Evolutionary conservation across 2,113 vertebrate genomes (phyloP), one percentile per base, ranked within the genome.

Genomic region (Myotis yumanensis): DNA sequence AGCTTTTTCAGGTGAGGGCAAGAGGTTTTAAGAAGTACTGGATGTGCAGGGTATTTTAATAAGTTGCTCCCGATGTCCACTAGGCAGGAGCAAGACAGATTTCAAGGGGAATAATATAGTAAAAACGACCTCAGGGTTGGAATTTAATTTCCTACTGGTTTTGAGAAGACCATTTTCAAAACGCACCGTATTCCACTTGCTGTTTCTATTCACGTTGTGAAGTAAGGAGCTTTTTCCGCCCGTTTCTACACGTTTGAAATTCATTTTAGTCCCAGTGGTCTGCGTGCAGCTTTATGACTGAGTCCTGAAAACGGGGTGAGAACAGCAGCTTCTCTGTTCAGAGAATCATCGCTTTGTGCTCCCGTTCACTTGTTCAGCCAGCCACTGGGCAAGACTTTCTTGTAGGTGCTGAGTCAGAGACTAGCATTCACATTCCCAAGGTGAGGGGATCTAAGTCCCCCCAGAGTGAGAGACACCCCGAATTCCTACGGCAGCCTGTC

Each of bases 61-160:
- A 88, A 68, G 64, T 59, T 35, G 35, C 1, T 35, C 7, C 37
- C 25, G 69, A 16, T 77, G 20, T 62, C 68, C 23, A 68, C 23
- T 37, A 86, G 69, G 51, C 87, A 77, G 52, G 95, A 77, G 32
- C 15, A 83, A 95, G 92, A 95, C 23, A 75, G 35, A n/a, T 93
- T 95, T 93, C 73, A 93, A 2, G 59, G 66, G 68, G 59, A 69
- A 69, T 75, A 93, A 48, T 0, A 43, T 57, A 64, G 40, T 64
- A 84, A 54, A 96, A 79, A 73, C 73, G 32, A 96, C 62, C 35
- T 54, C 20, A 68, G 69, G 46, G 64, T 79, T 89, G 86, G 46
- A 96, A 57, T 90, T 59, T 71, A 30, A 68, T 96, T 95, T 97
- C 64, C 94, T 59, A 6, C 51, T 95, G 22, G 20, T 91, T 96